Conservation (phyloP, 2,888 invertebrate genomes). For the Acanthosepion lycidas region DNA sequence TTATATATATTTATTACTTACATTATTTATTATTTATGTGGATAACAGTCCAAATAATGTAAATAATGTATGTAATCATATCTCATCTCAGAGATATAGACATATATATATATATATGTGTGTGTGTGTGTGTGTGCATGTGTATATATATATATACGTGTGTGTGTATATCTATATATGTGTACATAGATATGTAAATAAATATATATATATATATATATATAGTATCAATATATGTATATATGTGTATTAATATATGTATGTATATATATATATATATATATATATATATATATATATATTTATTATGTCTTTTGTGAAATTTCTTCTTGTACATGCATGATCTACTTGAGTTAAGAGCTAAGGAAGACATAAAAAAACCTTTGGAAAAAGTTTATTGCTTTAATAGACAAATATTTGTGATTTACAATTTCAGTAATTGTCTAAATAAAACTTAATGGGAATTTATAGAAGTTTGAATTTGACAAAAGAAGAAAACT, state of each 20-base stretch:
- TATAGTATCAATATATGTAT: not conserved
- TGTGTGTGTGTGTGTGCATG: fast-evolving
- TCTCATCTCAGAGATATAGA: too few species aligned
- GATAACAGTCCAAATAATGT: too few species aligned
- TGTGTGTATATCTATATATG: too few species aligned
- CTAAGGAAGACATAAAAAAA: not conserved
- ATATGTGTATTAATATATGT: not conserved
- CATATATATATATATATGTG: too few species aligned
- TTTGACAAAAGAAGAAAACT: not conserved
- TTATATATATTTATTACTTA: too few species aligned
- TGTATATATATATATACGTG: too few species aligned
- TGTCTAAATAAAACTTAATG: not conserved
- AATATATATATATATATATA: too few species aligned
- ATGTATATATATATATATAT: not conserved
- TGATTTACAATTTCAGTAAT: not conserved
- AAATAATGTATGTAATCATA: too few species aligned
- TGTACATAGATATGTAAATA: too few species aligned
- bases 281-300: not conserved
- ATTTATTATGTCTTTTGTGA: not conserved
- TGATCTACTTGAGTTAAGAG: not conserved
- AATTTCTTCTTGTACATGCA: not conserved
- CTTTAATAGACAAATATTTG: not conserved
- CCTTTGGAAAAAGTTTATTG: not conserved
- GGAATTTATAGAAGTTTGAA: not conserved
- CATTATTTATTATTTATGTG: too few species aligned